Conservation (phyloP, 1,140 invertebrate genomes). For the Halesus radiatus region DNA sequence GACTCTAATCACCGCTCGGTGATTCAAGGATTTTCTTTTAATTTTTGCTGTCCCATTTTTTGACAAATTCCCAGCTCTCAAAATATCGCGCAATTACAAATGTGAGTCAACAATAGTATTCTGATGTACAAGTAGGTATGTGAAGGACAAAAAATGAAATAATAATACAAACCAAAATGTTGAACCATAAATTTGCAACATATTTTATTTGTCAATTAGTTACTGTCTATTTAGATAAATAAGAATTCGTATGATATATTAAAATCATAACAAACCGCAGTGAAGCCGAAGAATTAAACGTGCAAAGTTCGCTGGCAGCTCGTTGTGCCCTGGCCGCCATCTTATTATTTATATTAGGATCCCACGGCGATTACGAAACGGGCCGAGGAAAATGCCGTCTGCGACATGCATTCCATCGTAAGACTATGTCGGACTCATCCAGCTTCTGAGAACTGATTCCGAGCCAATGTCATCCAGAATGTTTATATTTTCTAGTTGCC, state of each 20-base stretch:
- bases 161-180: too few species aligned
- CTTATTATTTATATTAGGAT: constrained; percentile 34
- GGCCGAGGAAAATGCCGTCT: constrained; percentile 26
- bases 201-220: too few species aligned
- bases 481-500: constrained; percentile 4
- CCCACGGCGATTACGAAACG: constrained; percentile 16
- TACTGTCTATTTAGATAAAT: too few species aligned
- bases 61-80: too few species aligned
- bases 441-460: constrained; percentile 19
- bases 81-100: too few species aligned
- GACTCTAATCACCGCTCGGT: background rate
- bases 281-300: background rate
- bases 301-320: constrained; percentile 1
- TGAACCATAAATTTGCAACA: too few species aligned
- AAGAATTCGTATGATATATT: background rate
- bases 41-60: too few species aligned
- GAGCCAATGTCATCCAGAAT: constrained; percentile 29
- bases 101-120: too few species aligned
- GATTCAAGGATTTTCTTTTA: too few species aligned
- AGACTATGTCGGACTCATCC: constrained; percentile 5
- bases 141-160: too few species aligned
- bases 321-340: constrained; percentile 22
- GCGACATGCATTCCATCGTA: constrained; percentile 20
- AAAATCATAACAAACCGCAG: background rate
- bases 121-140: too few species aligned